Conservation (phyloP, 2,797 vertebrate species). For the Xiphophorus birchmanni region DNA sequence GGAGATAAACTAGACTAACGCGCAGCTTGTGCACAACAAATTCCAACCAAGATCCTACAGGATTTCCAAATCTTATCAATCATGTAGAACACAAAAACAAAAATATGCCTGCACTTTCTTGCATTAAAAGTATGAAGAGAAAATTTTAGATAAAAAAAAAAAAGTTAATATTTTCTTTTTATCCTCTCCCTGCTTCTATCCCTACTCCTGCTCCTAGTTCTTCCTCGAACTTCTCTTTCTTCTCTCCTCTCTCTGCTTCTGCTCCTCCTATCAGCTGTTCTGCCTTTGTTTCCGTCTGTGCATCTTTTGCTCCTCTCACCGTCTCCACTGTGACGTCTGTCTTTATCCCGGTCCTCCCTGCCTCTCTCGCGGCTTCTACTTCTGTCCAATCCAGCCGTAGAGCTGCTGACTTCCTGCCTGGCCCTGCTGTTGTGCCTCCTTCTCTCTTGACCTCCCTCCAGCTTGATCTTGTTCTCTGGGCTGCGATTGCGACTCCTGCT, state of each 20-base stretch:
- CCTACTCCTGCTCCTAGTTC: conserved; percentile 50
- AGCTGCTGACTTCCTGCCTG: conserved; percentile 53
- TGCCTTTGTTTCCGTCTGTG: conserved; percentile 65
- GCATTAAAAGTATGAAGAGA: background rate
- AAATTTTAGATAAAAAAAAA: background rate
- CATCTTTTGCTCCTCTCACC: conserved; percentile 65
- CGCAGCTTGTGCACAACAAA: background rate
- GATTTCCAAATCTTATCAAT: background rate
- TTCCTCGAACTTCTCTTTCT: conserved; percentile 44
- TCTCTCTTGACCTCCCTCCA: conserved; percentile 63
- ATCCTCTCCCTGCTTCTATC: conserved; percentile 54
- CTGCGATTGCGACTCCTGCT: conserved; percentile 55
- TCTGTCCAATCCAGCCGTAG: conserved; percentile 49
- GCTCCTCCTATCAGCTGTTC: conserved; percentile 67
- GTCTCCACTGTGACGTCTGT: conserved; percentile 53
- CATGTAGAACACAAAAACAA: background rate
- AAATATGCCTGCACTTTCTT: background rate
- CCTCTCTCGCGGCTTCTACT: conserved; percentile 62
- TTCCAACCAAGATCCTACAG: background rate
- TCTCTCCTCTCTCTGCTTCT: conserved; percentile 62
- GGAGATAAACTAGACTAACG: conserved; percentile 42
- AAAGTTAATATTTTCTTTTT: conserved; percentile 50
- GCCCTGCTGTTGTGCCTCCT: conserved; percentile 65
- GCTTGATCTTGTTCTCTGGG: conserved; percentile 54
- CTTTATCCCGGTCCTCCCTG: conserved; percentile 62